Percentiles rank a stretch among this genome's conserved stretches.
phyloP scores from a whole-genome alignment of 1,140 invertebrate genomes.

The Polyergus mexicanus region DNA sequence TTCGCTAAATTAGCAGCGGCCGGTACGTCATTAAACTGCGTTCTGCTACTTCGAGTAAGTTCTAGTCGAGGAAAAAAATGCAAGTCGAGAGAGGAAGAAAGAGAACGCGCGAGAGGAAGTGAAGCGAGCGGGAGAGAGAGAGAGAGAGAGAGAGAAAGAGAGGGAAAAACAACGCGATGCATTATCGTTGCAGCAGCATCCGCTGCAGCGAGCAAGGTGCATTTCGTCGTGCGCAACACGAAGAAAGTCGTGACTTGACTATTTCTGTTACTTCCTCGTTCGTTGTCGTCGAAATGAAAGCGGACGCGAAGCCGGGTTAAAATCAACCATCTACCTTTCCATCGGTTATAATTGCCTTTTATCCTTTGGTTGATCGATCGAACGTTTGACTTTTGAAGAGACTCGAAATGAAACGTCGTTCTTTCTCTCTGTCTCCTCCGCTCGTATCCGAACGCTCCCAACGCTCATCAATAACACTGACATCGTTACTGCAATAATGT shows the following conservation, averaged over 20 bases:
- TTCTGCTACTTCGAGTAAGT: conserved; percentile 47
- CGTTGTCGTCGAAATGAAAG: conserved; percentile 27
- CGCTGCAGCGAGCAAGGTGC: conserved; percentile 64
- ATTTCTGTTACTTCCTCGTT: conserved; percentile 72
- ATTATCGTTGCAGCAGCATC: conserved; percentile 37
- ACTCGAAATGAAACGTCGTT: conserved; percentile 24
- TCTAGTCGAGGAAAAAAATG: conserved; percentile 33
- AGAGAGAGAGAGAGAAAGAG: conserved; percentile 13
- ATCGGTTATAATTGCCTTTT: conserved; percentile 71
- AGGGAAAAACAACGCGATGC: conserved; percentile 41
- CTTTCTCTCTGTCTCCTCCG: too few species aligned
- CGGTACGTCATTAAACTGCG: conserved; percentile 54
- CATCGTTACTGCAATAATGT: conserved; percentile 48
- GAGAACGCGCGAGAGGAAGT: neutral
- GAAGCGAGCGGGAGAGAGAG: neutral
- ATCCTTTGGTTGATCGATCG: conserved; percentile 42
- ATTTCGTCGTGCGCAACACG: conserved; percentile 54
- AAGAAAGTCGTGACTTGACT: conserved; percentile 74
- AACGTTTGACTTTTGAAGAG: conserved; percentile 20
- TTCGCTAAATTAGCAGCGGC: conserved; percentile 67
- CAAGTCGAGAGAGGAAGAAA: neutral
- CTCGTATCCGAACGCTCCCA: conserved; percentile 11
- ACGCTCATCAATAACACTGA: conserved; percentile 29
- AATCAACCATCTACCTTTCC: conserved; percentile 44
- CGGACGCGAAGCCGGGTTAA: conserved; percentile 33